These are phyloP conservation scores for Oxyura jamaicensis DNA, from an alignment of 2,113 vertebrate genomes.

Conservation along the genomic window DNA sequence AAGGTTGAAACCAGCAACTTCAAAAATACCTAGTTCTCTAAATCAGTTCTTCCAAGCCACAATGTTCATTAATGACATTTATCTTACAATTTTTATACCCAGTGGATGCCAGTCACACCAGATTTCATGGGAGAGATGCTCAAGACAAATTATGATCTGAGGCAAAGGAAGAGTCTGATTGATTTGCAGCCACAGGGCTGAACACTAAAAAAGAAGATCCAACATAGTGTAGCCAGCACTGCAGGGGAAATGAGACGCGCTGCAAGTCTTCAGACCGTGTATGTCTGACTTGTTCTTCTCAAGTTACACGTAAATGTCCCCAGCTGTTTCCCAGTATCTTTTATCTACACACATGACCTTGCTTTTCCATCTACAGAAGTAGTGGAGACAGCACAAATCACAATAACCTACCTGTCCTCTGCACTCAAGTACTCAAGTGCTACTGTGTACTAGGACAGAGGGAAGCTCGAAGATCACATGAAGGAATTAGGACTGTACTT, in stretches of 20 bases:
- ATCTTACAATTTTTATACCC: background rate
- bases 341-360: background rate
- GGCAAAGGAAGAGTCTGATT: background rate
- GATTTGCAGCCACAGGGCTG: background rate
- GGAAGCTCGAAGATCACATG: background rate
- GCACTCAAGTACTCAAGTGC: no score
- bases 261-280: background rate
- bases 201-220: background rate
- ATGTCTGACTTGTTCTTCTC: background rate
- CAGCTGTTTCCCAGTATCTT: background rate
- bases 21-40: background rate
- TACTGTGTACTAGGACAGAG: background rate
- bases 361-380: background rate
- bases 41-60: background rate
- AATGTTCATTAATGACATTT: background rate
- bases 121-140: background rate
- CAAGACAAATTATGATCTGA: background rate
- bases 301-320: background rate
- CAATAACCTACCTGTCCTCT: fast-evolving
- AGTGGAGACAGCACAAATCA: background rate
- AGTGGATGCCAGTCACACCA: background rate
- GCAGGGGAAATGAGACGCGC: background rate
- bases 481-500: background rate
- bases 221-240: fast-evolving
- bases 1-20: background rate